These are phyloP conservation scores for Apamea sordens DNA, from an alignment of 2,888 invertebrate genomes.

Conservation along the genomic window DNA sequence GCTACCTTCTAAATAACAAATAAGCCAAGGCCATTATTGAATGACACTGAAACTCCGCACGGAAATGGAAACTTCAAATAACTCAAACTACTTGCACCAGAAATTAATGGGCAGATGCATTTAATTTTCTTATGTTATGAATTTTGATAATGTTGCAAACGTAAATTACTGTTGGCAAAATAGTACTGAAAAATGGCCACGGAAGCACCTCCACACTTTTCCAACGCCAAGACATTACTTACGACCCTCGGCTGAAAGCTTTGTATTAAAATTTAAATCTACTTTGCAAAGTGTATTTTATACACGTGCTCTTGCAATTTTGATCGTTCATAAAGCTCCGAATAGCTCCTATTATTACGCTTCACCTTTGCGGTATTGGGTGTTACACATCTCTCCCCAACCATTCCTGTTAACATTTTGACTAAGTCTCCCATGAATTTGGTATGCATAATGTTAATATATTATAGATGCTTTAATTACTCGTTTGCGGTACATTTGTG, in stretches of 20 bases:
- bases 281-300: conserved; percentile 90
- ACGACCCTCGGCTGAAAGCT: conserved; percentile 89
- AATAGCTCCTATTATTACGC: conserved; percentile 89
- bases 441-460: conserved; percentile 88
- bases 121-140: conserved; percentile 50
- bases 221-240: conserved; percentile 87
- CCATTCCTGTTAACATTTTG: conserved; percentile 82
- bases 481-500: conserved; percentile 85
- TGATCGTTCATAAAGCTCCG: conserved; percentile 89
- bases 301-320: conserved; percentile 90
- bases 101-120: conserved; percentile 25
- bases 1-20: conserved; percentile 48
- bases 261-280: conserved; percentile 91
- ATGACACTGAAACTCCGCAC: conserved; percentile 13
- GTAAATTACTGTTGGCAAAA: conserved; percentile 56
- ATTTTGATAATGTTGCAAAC: conserved; percentile 50
- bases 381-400: conserved; percentile 85
- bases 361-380: conserved; percentile 88
- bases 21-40: conserved; percentile 10
- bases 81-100: background rate
- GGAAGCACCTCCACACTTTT: conserved; percentile 82
- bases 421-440: conserved; percentile 86
- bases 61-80: conserved; percentile 10
- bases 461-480: conserved; percentile 89
- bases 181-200: conserved; percentile 62